These are phyloP conservation scores for Sorex maritimensis DNA, from an alignment of 2,797 vertebrate species.

Conservation along the genomic window DNA sequence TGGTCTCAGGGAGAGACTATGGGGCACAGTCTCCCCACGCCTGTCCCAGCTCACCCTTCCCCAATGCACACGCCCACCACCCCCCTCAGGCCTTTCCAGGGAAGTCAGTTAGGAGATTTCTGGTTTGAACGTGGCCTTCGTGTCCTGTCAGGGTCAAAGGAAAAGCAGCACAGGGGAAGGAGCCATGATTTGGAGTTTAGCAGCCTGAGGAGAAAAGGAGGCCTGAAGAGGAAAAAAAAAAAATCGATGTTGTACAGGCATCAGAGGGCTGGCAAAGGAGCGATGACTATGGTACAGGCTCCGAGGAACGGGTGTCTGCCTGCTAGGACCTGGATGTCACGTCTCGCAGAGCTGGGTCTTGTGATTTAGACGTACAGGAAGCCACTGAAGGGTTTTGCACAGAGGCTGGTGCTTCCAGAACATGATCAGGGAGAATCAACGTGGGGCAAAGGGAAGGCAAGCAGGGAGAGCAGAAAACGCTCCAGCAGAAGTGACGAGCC, in stretches of 20 bases:
- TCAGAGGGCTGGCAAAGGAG: conserved; percentile 64
- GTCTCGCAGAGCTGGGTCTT: conserved; percentile 54
- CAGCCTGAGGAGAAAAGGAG: conserved; percentile 59
- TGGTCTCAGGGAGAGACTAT: neutral
- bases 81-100: conserved; percentile 48
- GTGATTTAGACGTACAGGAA: conserved; percentile 35
- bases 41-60: neutral
- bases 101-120: conserved; percentile 61
- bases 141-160: conserved; percentile 17
- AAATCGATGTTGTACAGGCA: conserved; percentile 68
- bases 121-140: conserved; percentile 37
- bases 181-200: conserved; percentile 60
- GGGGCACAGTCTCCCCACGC: fast-evolving
- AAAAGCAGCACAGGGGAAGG: conserved; percentile 54
- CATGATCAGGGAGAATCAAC: conserved; percentile 44
- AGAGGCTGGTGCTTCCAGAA: conserved; percentile 60
- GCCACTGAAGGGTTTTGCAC: conserved; percentile 41
- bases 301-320: conserved; percentile 47
- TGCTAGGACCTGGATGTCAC: conserved; percentile 54
- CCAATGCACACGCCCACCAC: neutral
- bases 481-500: neutral
- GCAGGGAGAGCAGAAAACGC: neutral
- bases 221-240: conserved; percentile 54
- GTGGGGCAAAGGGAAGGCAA: neutral
- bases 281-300: conserved; percentile 64